These are phyloP conservation scores for Cordilura impudica DNA, from an alignment of 2,888 invertebrate species.

Conservation along the genomic window DNA sequence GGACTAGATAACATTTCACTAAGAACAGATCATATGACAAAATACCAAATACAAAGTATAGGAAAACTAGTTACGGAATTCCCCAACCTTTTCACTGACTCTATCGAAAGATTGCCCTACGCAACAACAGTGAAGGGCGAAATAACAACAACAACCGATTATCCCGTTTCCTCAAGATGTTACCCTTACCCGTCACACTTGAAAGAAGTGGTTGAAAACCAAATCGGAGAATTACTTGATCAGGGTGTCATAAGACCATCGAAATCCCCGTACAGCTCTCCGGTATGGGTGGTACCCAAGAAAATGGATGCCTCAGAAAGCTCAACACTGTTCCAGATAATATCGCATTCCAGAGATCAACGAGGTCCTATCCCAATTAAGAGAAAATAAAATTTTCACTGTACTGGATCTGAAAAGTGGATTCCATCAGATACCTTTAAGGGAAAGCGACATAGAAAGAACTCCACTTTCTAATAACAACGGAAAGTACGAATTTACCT, in stretches of 20 bases:
- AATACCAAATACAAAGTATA: neutral
- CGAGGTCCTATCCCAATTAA: no score
- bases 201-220: slow-evolving; percentile 23
- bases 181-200: no score
- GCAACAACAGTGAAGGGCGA: slow-evolving; percentile 3
- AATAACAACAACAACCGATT: slow-evolving; percentile 4
- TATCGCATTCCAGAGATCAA: slow-evolving; percentile 23
- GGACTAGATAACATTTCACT: neutral
- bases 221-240: slow-evolving; percentile 35
- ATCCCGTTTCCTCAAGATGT: slow-evolving; percentile 7
- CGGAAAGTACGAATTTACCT: slow-evolving; percentile 13
- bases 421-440: no score
- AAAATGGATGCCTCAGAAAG: slow-evolving; percentile 39
- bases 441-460: neutral
- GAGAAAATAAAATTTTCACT: slow-evolving; percentile 29
- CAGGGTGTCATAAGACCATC: no score
- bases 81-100: neutral
- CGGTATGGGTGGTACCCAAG: no score
- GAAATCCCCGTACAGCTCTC: no score
- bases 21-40: slow-evolving; percentile 9
- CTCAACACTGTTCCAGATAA: slow-evolving; percentile 22
- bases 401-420: no score
- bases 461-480: no score
- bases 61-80: no score
- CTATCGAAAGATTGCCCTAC: slow-evolving; percentile 10